A percentile compares a stretch with the other conserved stretches of the same genome.
Evolutionary conservation across 2,888 invertebrate genomes (phyloP).

Genomic region (Syritta pipiens): DNA sequence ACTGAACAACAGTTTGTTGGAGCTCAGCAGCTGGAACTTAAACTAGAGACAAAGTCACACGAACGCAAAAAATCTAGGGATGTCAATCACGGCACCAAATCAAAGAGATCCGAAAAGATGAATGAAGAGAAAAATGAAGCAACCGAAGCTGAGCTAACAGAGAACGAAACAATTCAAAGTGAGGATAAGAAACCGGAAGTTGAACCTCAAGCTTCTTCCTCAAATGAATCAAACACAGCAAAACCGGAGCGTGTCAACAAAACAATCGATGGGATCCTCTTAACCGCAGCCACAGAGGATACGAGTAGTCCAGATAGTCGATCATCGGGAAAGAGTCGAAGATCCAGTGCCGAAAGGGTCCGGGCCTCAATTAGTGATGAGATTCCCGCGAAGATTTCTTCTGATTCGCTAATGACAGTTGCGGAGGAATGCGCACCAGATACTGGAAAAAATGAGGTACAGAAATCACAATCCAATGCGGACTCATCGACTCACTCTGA

Average conservation of each 20-base stretch:
- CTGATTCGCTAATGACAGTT: conserved; percentile 48
- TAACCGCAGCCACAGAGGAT: conserved; percentile 31
- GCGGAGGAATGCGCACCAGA: conserved; percentile 20
- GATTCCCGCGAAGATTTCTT: conserved; percentile 11
- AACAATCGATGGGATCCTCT: conserved; percentile 31
- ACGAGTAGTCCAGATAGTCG: conserved; percentile 10
- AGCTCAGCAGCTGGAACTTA: no score
- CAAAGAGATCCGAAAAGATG: no score
- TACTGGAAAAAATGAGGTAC: neutral
- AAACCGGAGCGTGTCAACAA: conserved; percentile 30
- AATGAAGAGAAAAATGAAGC: no score
- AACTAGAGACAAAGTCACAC: no score
- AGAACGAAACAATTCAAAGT: no score
- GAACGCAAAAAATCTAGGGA: no score
- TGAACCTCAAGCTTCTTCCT: no score
- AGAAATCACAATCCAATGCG: neutral
- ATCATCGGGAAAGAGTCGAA: conserved; percentile 70
- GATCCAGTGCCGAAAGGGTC: conserved; percentile 66
- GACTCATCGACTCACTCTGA: conserved; percentile 65
- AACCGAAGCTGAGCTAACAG: no score
- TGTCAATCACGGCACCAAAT: no score
- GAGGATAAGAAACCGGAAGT: no score
- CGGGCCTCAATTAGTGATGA: conserved; percentile 21
- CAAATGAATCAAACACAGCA: no score
- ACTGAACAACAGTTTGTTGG: no score